Conservation (phyloP, 1,140 invertebrate species). For the Drosophila lacteicornis region DNA sequence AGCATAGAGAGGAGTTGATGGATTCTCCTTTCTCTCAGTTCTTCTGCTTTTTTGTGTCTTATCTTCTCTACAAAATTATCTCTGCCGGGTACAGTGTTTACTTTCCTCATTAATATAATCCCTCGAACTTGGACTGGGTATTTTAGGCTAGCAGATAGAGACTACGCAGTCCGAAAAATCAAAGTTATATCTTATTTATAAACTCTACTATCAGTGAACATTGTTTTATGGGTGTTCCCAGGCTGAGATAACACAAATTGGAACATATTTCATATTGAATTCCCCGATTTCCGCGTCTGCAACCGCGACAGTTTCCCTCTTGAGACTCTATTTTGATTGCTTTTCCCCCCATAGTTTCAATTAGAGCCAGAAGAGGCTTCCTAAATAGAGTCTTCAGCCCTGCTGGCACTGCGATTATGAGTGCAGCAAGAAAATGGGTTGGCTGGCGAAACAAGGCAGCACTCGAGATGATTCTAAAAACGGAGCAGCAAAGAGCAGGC, state of each 20-base stretch:
- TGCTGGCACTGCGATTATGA: slow-evolving; percentile 48
- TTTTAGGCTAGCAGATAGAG: slow-evolving; percentile 2
- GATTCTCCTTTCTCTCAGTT: background rate
- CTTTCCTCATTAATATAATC: slow-evolving; percentile 28
- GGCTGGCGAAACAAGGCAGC: slow-evolving; percentile 50
- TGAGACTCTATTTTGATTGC: slow-evolving; percentile 40
- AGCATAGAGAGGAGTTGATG: slow-evolving; percentile 12
- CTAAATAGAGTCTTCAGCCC: slow-evolving; percentile 18
- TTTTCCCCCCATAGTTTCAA: slow-evolving; percentile 33
- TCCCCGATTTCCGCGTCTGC: slow-evolving; percentile 10
- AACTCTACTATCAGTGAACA: slow-evolving; percentile 11
- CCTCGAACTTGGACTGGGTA: slow-evolving; percentile 2
- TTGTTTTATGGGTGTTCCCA: slow-evolving; percentile 10
- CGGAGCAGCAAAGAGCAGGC: slow-evolving; percentile 17
- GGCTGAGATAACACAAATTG: slow-evolving; percentile 27
- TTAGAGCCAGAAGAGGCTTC: slow-evolving; percentile 34
- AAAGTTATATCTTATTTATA: slow-evolving; percentile 16
- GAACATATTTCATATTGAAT: slow-evolving; percentile 17
- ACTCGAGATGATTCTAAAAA: slow-evolving; percentile 70
- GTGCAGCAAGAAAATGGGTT: slow-evolving; percentile 73
- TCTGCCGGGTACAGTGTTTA: slow-evolving; percentile 10
- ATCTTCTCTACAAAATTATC: slow-evolving; percentile 14
- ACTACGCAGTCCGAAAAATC: background rate
- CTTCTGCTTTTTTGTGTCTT: background rate
- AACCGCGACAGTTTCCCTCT: slow-evolving; percentile 32